Percentiles rank a stretch among this genome's conserved stretches.
phyloP scores from a whole-genome alignment of 2,888 invertebrate species.

The Ligdia adustata region DNA sequence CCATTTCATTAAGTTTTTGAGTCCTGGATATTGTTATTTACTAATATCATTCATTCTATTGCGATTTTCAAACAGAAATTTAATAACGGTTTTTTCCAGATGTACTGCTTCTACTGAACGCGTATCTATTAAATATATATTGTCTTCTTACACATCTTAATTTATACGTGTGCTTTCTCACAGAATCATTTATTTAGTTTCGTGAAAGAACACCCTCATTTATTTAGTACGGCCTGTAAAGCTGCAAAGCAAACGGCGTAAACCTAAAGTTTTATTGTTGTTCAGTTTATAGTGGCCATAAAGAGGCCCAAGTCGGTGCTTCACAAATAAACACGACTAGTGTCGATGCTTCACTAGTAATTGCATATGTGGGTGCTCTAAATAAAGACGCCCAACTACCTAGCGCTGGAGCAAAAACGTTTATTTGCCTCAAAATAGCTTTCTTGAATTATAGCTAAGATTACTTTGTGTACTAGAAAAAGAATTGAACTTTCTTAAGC shows the following conservation, averaged over 20 bases:
- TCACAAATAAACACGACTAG: slow-evolving; percentile 51
- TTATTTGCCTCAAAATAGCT: slow-evolving; percentile 29
- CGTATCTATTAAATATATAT: too few species aligned
- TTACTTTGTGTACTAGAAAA: slow-evolving; percentile 33
- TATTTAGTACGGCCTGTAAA: slow-evolving; percentile 41
- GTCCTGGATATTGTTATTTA: too few species aligned
- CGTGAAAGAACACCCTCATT: slow-evolving; percentile 34
- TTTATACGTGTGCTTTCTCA: too few species aligned
- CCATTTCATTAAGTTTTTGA: too few species aligned
- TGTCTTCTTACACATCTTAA: too few species aligned
- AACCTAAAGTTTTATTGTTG: slow-evolving; percentile 61
- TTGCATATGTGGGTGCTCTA: slow-evolving; percentile 44
- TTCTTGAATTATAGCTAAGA: slow-evolving; percentile 33
- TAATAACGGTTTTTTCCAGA: too few species aligned
- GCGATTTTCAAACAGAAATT: too few species aligned
- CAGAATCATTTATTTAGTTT: too few species aligned
- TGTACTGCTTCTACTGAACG: too few species aligned
- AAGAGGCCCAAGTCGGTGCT: slow-evolving; percentile 50
- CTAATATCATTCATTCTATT: too few species aligned
- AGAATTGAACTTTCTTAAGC: slow-evolving; percentile 31
- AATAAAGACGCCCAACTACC: slow-evolving; percentile 33
- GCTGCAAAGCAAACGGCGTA: slow-evolving; percentile 45
- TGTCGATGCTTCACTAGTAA: slow-evolving; percentile 42
- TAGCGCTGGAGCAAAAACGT: slow-evolving; percentile 18
- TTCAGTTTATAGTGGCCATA: slow-evolving; percentile 59